Base-by-base conservation (phyloP, 2,113 vertebrate species). In the Apodemus speciosus region DNA sequence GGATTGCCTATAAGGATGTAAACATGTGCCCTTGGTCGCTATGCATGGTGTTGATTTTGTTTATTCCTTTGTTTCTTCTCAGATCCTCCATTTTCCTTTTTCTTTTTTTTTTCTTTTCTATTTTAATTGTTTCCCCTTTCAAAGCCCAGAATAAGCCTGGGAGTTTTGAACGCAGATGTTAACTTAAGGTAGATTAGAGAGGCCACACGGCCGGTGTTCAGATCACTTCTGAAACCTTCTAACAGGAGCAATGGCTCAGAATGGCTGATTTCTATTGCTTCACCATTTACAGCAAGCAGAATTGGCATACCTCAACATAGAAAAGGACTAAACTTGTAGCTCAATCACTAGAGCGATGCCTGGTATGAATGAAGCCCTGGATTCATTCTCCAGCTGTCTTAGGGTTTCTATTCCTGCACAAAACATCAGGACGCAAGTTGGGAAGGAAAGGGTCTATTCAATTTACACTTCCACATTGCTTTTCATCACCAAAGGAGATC, bases 91-190 rank as follows among this genome's bases (percentile, higher is more conserved):
- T n/a, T 21, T 77, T 69, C 69, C 14, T 56, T 72, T 38, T 73
- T 62, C 6, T 25, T 56, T 56, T 53, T 53, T 13, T n/a, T 76
- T 58, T 68, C 27, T 56, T 62, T 46, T 83, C 60, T 43, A 6
- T 64, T 64, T 32, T 21, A n/a, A 9, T 71, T 46, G 30, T 56
- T 77, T 79, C 8, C 10, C 90, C 6, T 53, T 46, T 3, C 49
- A 49, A 72, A 92, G 85, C 79, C 58, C 40, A 85, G n/a, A 88
- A 73, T 86, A 94, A 96, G 66, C 80, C 93, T 93, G 92, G 40
- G 91, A 88, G 27, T 90, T 95, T 64, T 89, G 87, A 89, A 85
- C 38, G 89, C 40, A 94, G 14, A 51, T 81, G 77, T 51, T 80
- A 94, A 94, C 95, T 96, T 93, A 75, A 90, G 25, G 58, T 79